Conservation (phyloP, 2,888 invertebrate species). For the Coleophora flavipennella region DNA sequence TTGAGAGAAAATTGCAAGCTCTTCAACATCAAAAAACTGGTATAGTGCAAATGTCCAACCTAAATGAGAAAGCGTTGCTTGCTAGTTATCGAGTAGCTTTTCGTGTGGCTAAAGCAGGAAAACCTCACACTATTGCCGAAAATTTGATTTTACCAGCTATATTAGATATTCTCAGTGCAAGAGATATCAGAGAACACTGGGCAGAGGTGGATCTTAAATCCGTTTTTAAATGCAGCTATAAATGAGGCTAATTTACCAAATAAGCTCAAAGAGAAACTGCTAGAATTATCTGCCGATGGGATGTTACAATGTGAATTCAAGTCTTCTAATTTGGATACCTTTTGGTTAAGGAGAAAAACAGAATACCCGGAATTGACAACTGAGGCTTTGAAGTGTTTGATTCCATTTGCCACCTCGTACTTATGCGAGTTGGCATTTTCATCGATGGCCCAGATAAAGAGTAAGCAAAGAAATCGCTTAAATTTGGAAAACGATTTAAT, state of each 20-base stretch:
- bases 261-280: constrained; percentile 17
- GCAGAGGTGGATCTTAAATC: too few relatives aligned
- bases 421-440: too few relatives aligned
- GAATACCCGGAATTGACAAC: constrained; percentile 15
- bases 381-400: too few relatives aligned
- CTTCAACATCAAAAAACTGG: neutral
- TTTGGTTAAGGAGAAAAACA: neutral
- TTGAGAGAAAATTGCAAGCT: constrained; percentile 4
- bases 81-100: too few relatives aligned
- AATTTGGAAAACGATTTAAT: too few relatives aligned
- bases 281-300: constrained; percentile 16
- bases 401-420: too few relatives aligned
- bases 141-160: constrained; percentile 11
- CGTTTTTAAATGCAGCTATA: constrained; percentile 9
- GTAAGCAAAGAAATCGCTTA: too few relatives aligned
- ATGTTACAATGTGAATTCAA: constrained; percentile 18
- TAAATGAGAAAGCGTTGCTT: too few relatives aligned
- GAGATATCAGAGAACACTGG: constrained; percentile 15
- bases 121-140: neutral
- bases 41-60: too few relatives aligned
- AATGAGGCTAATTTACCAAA: constrained; percentile 14
- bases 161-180: constrained; percentile 14
- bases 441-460: too few relatives aligned
- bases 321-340: constrained; percentile 12
- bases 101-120: too few relatives aligned